These are phyloP conservation scores for Limosa lapponica DNA, from an alignment of 2,797 vertebrate genomes.

Conservation along the genomic window DNA sequence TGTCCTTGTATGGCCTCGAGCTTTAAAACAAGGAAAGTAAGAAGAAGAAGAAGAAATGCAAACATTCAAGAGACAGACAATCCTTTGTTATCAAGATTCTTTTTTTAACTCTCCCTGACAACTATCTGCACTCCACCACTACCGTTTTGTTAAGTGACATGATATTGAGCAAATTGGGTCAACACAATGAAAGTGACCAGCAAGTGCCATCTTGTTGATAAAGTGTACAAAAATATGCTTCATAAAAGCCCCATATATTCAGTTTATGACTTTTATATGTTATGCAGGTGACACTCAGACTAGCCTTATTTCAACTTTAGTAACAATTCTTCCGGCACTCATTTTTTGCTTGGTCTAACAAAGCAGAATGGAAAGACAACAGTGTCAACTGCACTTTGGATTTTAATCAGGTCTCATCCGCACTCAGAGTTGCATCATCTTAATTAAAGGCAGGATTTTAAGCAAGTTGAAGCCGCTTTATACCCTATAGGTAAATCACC, in stretches of 20 bases:
- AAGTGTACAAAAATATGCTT: background rate
- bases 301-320: background rate
- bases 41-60: background rate
- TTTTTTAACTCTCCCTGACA: background rate
- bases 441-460: background rate
- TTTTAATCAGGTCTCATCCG: background rate
- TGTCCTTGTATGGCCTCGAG: conserved; percentile 12
- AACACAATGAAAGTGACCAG: background rate
- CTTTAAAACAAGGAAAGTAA: background rate
- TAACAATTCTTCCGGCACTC: background rate
- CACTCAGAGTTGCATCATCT: background rate
- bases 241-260: background rate
- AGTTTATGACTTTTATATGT: background rate
- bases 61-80: background rate
- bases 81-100: background rate
- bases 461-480: background rate
- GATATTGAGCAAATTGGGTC: background rate
- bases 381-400: background rate
- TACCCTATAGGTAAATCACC: background rate
- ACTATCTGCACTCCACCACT: background rate
- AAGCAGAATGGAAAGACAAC: background rate
- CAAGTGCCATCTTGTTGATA: background rate
- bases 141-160: background rate
- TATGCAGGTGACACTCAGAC: background rate
- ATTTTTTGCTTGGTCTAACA: background rate